A percentile compares a stretch with the other conserved stretches of the same genome.
Conservation (phyloP, 2,113 vertebrate genomes). For the Ciconia stormi region DNA sequence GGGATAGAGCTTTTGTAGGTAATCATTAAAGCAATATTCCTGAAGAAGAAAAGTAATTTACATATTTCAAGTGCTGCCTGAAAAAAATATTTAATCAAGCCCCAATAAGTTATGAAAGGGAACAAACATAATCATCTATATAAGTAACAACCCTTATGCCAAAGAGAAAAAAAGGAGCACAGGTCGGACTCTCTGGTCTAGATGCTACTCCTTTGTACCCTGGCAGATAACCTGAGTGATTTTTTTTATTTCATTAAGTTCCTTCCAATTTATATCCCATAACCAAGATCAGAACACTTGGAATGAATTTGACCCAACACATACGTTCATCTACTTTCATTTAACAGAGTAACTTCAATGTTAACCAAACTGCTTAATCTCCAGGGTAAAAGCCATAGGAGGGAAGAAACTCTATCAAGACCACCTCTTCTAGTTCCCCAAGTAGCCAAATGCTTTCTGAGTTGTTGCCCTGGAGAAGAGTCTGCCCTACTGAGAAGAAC, state of each 20-base stretch:
- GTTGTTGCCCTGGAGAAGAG: background rate
- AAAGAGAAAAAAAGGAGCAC: background rate
- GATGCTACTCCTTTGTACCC: background rate
- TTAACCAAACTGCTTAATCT: background rate
- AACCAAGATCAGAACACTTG: background rate
- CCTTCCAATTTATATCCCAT: background rate
- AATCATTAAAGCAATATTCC: background rate
- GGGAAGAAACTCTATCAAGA: background rate
- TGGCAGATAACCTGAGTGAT: background rate
- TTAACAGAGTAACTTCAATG: background rate
- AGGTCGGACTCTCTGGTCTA: background rate
- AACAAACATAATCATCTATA: background rate
- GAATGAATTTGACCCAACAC: background rate
- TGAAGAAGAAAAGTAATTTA: slow-evolving; percentile 38
- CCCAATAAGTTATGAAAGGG: background rate
- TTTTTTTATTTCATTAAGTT: background rate
- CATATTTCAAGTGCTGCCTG: background rate
- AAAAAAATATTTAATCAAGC: slow-evolving; percentile 7
- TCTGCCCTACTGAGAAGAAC: background rate
- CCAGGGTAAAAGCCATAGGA: background rate
- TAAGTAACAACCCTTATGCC: background rate
- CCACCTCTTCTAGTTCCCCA: background rate
- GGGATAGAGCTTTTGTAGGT: slow-evolving; percentile 42
- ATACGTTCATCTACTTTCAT: background rate
- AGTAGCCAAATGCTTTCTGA: background rate